Evolutionary conservation across 2,113 vertebrate genomes (phyloP), one percentile per base, ranked within the genome.

Genomic region (Fregata magnificens): DNA sequence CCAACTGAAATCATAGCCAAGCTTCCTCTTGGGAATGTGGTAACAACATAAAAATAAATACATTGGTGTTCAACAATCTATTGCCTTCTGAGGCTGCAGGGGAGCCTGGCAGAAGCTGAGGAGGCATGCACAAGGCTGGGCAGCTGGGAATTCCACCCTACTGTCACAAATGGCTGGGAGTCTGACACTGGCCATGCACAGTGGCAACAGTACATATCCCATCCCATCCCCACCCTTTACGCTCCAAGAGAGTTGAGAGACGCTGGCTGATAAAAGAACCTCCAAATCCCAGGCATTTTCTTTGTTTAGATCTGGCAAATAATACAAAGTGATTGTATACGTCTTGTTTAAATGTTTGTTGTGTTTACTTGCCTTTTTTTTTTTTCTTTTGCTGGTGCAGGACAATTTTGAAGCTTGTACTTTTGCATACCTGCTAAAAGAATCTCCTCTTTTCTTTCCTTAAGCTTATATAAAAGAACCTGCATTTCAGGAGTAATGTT

Each of bases 1-100:
- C 95, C 80, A 92, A 72, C 92, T 98, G 97, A 97, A 98, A 98
- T 93, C 85, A 92, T 81, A 98, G 95, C 95, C 90, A 97, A 91
- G 70, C 81, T 85, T 97, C 63, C 87, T 94, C 82, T 74, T 86
- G 83, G 93, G 95, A 93, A 92, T 72, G 89, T 77, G 95, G 91
- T 90, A 96, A 96, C 96, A 96, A 91, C 79, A 96, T 87, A 96
- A 96, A 97, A 95, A 97, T 93, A 98, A 97, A 98, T 95, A 90
- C 90, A 89, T 22, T 47, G 93, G 80, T 95, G 95, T 73, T 97
- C 88, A 96, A 95, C 69, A 87, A 96, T 78, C 79, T 69, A 77
- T 70, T 94, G 97, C 95, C 89, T 96, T 97, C 82, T 5, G 52
- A 93, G 91, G 87, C 44, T 86, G 63, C 74, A 88, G 77, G 52